Conservation (phyloP, 2,888 invertebrate species). For the Pseudeuparius sepicola region DNA sequence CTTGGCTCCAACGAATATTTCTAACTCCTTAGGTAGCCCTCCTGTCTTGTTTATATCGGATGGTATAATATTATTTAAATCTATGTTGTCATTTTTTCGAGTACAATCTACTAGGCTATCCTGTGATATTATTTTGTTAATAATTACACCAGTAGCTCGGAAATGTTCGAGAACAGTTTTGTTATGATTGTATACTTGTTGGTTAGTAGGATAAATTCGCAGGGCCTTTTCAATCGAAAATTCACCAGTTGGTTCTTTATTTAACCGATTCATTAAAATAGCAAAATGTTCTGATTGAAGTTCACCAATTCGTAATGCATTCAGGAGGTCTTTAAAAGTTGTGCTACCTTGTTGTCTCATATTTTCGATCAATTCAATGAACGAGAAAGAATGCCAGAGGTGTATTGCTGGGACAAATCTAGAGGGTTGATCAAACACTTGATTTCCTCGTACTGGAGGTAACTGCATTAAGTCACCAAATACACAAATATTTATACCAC, state of each 20-base stretch:
- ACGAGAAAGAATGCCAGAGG: conserved; percentile 9
- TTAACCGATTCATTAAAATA: conserved; percentile 2
- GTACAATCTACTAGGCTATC: too few relatives aligned
- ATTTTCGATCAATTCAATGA: conserved; percentile 12
- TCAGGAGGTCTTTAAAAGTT: conserved; percentile 13
- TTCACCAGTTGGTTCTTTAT: conserved; percentile 1
- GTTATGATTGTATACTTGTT: too few relatives aligned
- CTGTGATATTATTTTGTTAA: too few relatives aligned
- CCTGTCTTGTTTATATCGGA: conserved; percentile 20
- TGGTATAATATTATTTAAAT: conserved; percentile 15
- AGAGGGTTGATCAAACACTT: conserved; percentile 12
- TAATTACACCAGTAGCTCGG: too few relatives aligned
- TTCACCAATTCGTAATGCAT: conserved; percentile 14
- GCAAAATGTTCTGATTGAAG: conserved; percentile 7
- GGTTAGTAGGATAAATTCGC: not conserved
- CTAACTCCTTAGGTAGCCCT: conserved; percentile 19
- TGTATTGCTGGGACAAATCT: conserved; percentile 12
- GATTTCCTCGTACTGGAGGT: conserved; percentile 10
- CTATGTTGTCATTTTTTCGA: conserved; percentile 8
- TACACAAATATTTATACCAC: too few relatives aligned
- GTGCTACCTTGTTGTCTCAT: conserved; percentile 14
- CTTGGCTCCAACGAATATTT: conserved; percentile 23
- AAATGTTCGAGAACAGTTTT: too few relatives aligned
- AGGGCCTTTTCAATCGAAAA: conserved; percentile 8
- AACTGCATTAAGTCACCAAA: too few relatives aligned